These are phyloP conservation scores for Tinea semifulvella DNA, from an alignment of 2,888 invertebrate genomes.

Conservation along the genomic window DNA sequence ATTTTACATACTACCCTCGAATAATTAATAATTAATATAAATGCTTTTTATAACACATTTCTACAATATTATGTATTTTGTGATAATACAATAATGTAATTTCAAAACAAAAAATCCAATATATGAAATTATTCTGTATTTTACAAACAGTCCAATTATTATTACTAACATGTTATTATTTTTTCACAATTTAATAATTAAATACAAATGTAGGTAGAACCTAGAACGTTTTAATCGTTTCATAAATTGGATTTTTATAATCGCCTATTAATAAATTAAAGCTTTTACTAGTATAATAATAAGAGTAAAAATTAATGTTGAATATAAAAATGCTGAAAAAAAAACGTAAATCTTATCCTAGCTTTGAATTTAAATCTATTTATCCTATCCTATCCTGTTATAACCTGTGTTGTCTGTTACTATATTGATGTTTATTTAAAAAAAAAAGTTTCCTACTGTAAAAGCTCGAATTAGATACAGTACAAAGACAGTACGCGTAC, in stretches of 20 bases:
- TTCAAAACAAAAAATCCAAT: slow-evolving; percentile 24
- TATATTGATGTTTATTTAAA: too few species aligned
- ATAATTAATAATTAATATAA: slow-evolving; percentile 30
- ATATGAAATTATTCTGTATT: slow-evolving; percentile 29
- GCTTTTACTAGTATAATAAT: background rate
- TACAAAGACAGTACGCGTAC: too few species aligned
- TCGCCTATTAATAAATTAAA: background rate
- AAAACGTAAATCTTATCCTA: background rate
- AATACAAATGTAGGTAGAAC: background rate
- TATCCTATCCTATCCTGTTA: slow-evolving; percentile 6
- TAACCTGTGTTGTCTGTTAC: too few species aligned
- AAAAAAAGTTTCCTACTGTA: too few species aligned
- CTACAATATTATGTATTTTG: slow-evolving; percentile 34
- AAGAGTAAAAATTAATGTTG: slow-evolving; percentile 19
- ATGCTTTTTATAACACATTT: slow-evolving; percentile 51
- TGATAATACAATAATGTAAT: slow-evolving; percentile 23
- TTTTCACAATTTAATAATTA: background rate
- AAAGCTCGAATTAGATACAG: too few species aligned
- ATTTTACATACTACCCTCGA: slow-evolving; percentile 23
- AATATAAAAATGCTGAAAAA: background rate
- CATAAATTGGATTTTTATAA: slow-evolving; percentile 41
- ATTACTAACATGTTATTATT: background rate
- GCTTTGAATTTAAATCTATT: background rate
- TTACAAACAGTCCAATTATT: background rate
- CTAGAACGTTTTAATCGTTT: slow-evolving; percentile 22